Percentiles rank a stretch among this genome's conserved stretches.
phyloP scores from a whole-genome alignment of 1,140 invertebrate species.

The Cyrtorhinus lividipennis region DNA sequence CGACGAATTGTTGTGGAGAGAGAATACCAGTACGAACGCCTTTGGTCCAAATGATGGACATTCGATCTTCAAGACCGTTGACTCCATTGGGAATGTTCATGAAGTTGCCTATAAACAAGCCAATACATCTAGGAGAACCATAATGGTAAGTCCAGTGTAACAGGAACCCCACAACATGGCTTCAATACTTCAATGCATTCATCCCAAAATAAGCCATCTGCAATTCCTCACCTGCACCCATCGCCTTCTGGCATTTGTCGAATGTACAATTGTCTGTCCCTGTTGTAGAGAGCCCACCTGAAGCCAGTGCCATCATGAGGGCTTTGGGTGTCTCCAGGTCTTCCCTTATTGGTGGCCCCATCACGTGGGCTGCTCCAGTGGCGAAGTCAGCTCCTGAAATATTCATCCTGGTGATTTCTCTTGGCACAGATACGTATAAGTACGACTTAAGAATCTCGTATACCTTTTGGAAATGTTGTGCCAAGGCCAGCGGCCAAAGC shows the following conservation, averaged over 20 bases:
- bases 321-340: slow-evolving; percentile 57
- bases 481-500: slow-evolving; percentile 78
- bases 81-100: slow-evolving; percentile 96
- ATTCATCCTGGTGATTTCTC: too few species aligned
- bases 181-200: too few species aligned
- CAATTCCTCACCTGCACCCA: too few species aligned
- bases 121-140: too few species aligned
- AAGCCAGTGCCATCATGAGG: slow-evolving; percentile 53
- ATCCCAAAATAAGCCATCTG: too few species aligned
- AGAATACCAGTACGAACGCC: slow-evolving; percentile 83
- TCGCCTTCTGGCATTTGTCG: slow-evolving; percentile 79
- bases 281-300: slow-evolving; percentile 63
- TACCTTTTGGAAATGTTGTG: slow-evolving; percentile 29
- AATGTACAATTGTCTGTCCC: slow-evolving; percentile 98
- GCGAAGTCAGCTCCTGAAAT: too few species aligned
- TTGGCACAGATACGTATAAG: too few species aligned
- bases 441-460: too few species aligned
- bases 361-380: slow-evolving; percentile 77
- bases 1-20: slow-evolving; percentile 86
- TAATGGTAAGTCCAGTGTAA: too few species aligned
- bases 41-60: slow-evolving; percentile 96
- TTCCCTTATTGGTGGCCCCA: slow-evolving; percentile 79
- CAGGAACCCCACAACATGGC: too few species aligned
- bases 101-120: slow-evolving; percentile 83
- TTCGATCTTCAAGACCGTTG: slow-evolving; percentile 93